Evolutionary conservation across 2,888 invertebrate species (phyloP), one percentile per base, ranked within the genome.

Genomic region (Caenorhabditis virilis): DNA sequence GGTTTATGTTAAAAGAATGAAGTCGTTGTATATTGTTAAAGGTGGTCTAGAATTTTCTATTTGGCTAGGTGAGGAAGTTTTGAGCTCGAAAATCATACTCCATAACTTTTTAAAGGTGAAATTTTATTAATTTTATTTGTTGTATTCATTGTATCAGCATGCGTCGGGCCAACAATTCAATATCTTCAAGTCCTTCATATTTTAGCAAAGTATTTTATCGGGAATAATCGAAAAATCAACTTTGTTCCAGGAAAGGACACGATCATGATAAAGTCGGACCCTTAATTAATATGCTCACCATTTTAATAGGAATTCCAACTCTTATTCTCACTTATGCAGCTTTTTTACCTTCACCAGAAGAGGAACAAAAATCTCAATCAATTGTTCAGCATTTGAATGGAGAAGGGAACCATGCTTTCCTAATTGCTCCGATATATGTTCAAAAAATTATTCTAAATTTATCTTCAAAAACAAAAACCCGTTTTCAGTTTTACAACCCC

Each of bases 331-430:
- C 22, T 1, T 20, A 36, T 4, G n/a, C 48, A 11, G 61, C 23
- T 23, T 56, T 51, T 23, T 48, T 47, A 2, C 56, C 61, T 1
- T 47, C 55, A 1, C 2, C n/a, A 4, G 23, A 36, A 1, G 61
- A 62, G n/a, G 16, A 18, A 6, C 2, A 13, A 13, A 47, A 48
- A 18, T 45, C 61, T 1, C 22, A 38, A 2, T 26, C 35, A 2
- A 62, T 62, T 18, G 61, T 62, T 2, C 56, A 62, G 22, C 51
- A 52, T 25, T 33, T 62, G 51, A 62, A 62, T 48, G 61, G 61
- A 23, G 52, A 56, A 30, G 61, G 61, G 16, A 46, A 51, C 16
- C 38, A 39, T 35, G 51, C 61, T 11, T 62, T 56, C 22, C 36
- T 62, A 20, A 56, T 62, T 47, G 38, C 23, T 1, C 15, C 36